These are phyloP conservation scores for Mycteria americana DNA, from an alignment of 2,797 vertebrate genomes.

Conservation along the genomic window DNA sequence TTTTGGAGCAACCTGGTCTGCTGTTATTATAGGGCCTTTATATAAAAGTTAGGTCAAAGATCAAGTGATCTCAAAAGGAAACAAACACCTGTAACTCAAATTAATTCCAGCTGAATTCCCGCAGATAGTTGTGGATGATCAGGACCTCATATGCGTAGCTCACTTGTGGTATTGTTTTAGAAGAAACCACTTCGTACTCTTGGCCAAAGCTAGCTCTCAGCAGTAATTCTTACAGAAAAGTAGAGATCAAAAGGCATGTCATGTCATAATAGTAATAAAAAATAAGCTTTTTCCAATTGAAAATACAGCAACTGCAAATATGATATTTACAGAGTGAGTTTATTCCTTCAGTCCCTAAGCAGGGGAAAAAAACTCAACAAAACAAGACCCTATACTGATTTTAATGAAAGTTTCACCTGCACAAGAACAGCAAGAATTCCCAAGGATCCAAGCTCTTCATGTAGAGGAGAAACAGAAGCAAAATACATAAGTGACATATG, in stretches of 20 bases:
- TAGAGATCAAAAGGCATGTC: neutral
- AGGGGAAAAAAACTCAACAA: neutral
- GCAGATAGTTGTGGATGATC: neutral
- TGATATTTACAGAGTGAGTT: neutral
- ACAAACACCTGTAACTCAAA: neutral
- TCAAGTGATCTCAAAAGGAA: slow-evolving; percentile 4
- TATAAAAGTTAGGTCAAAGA: neutral
- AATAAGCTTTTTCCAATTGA: neutral
- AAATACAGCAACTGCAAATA: neutral
- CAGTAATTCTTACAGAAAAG: neutral
- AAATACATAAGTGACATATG: neutral
- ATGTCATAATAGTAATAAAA: neutral
- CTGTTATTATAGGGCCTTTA: neutral
- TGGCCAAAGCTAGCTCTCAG: neutral
- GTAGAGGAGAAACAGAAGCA: neutral
- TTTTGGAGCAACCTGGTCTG: neutral
- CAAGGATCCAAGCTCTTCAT: neutral
- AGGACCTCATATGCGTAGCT: neutral
- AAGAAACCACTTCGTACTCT: neutral
- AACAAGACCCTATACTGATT: neutral
- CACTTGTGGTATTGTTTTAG: neutral
- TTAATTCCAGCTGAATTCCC: neutral
- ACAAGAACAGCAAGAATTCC: neutral
- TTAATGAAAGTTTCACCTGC: neutral
- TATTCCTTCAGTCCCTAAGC: neutral